phyloP scores from a whole-genome alignment of 2,888 invertebrate genomes.

The Antitype chi region DNA sequence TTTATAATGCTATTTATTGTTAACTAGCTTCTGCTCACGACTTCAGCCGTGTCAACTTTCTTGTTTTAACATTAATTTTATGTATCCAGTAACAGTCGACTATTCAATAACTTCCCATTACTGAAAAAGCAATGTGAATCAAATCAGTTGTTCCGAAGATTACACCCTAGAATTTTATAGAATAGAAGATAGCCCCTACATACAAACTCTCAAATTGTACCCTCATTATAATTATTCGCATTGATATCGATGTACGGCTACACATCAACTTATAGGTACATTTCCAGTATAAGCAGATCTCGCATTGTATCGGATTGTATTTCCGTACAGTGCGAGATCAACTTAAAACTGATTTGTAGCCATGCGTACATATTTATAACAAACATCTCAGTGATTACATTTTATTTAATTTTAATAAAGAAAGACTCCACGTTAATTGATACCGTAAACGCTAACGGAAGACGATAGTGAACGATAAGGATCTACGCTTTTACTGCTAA shows the following conservation, averaged over 20 bases:
- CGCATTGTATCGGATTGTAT: no score
- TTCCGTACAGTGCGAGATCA: no score
- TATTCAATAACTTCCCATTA: not conserved
- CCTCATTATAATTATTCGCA: not conserved
- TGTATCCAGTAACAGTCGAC: not conserved
- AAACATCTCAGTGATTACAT: not conserved
- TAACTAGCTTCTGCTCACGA: no score
- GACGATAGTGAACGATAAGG: conserved; percentile 53
- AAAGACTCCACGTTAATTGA: conserved; percentile 19
- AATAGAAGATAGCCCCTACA: not conserved
- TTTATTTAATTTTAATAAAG: conserved; percentile 12
- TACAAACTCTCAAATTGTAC: not conserved
- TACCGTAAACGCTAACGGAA: conserved; percentile 52
- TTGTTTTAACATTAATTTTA: no score
- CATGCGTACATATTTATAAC: no score
- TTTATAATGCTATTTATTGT: not conserved
- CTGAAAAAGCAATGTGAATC: not conserved
- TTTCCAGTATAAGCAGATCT: no score
- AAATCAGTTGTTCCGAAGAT: not conserved
- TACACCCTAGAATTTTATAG: not conserved
- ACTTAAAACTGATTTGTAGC: no score
- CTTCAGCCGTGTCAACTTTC: no score
- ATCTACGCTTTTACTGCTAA: conserved; percentile 51
- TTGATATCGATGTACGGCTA: not conserved
- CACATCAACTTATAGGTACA: no score